These are phyloP conservation scores for Drosophila rubida DNA, from an alignment of 2,888 invertebrate species.

Conservation along the genomic window DNA sequence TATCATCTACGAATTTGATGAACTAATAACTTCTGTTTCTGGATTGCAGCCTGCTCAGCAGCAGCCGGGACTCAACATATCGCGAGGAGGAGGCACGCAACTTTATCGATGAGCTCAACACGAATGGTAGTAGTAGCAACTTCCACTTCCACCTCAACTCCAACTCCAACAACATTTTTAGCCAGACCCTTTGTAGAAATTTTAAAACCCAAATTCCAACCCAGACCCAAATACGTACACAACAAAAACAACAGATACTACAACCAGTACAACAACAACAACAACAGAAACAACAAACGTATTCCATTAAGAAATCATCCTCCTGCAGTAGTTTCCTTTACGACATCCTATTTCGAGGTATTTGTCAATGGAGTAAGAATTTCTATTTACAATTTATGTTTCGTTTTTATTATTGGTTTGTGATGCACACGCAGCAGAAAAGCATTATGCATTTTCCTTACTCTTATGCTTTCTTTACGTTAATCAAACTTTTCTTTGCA, in stretches of 20 bases:
- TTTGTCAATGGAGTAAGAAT: slow-evolving; percentile 85
- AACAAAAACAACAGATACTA: slow-evolving; percentile 65
- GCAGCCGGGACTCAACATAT: slow-evolving; percentile 85
- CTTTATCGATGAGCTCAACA: slow-evolving; percentile 84
- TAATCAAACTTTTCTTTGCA: slow-evolving; percentile 1
- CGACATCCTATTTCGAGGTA: slow-evolving; percentile 86
- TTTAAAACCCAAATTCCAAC: slow-evolving; percentile 82
- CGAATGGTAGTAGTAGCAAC: slow-evolving; percentile 83
- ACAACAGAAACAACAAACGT: slow-evolving; percentile 61
- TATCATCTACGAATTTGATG: too few relatives aligned
- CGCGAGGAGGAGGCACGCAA: slow-evolving; percentile 85
- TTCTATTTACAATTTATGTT: slow-evolving; percentile 64
- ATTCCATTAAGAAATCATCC: slow-evolving; percentile 85
- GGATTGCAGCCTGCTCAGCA: slow-evolving; percentile 84
- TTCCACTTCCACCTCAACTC: slow-evolving; percentile 62
- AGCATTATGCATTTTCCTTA: slow-evolving; percentile 6
- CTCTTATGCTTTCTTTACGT: slow-evolving; percentile 18
- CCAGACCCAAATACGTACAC: slow-evolving; percentile 75
- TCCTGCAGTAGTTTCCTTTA: slow-evolving; percentile 86
- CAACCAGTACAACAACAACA: slow-evolving; percentile 47
- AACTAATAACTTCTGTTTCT: not conserved
- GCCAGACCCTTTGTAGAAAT: slow-evolving; percentile 80
- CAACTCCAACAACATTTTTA: slow-evolving; percentile 64
- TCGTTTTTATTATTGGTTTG: slow-evolving; percentile 46
- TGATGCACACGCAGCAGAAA: slow-evolving; percentile 25